Evolutionary conservation across 2,797 vertebrate species (phyloP).

Genomic region (Falco naumanni): DNA sequence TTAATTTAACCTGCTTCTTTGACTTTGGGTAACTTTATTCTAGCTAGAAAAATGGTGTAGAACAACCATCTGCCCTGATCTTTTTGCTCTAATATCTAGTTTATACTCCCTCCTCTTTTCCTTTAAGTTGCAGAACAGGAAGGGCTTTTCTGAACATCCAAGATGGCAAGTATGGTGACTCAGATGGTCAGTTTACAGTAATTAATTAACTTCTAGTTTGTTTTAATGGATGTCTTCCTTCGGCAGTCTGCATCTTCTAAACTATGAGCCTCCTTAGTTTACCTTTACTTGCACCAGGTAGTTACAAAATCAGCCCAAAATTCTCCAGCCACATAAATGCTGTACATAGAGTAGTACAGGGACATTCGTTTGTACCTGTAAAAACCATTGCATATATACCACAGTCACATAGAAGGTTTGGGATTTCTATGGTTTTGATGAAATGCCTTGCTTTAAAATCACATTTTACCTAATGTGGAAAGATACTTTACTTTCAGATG

Average conservation of each 20-base stretch:
- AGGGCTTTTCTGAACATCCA: not conserved
- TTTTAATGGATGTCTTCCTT: not conserved
- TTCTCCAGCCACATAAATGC: not conserved
- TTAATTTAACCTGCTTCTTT: not conserved
- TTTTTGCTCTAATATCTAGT: not conserved
- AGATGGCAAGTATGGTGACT: not conserved
- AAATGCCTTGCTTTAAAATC: not conserved
- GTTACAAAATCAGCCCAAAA: not conserved
- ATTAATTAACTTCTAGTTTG: not conserved
- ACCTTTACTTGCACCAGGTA: not conserved
- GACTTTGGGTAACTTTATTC: not conserved
- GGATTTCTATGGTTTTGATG: not conserved
- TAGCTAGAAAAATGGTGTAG: not conserved
- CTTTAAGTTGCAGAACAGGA: not conserved
- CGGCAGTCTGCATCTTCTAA: not conserved
- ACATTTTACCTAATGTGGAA: not conserved
- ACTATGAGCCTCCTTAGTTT: not conserved
- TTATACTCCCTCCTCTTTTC: not conserved
- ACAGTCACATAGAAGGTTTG: not conserved
- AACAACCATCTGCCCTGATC: not conserved
- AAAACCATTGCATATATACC: not conserved
- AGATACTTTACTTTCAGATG: not conserved
- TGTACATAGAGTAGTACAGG: not conserved
- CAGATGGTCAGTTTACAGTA: not conserved
- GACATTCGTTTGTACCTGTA: not conserved